Evolutionary conservation across 1,140 invertebrate species (phyloP), one percentile per base, ranked within the genome.

Genomic region (Harlomillsia oculata): DNA sequence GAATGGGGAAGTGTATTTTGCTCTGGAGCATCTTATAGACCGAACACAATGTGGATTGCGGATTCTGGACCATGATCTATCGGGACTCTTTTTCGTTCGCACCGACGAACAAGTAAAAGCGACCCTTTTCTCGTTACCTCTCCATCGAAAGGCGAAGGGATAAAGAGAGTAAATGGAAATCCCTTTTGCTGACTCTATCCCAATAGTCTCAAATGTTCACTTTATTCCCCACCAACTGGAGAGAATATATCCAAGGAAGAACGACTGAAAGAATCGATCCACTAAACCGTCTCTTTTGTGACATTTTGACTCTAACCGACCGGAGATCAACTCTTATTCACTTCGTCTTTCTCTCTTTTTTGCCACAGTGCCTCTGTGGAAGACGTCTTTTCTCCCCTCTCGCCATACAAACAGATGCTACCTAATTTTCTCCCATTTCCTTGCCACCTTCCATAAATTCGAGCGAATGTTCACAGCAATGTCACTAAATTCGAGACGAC

Each of bases 241-340:
- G 6, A n/a, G 16, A 14, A n/a, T n/a, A 25, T 29, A 25, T 29
- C 36, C 23, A 46, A 28, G 11, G 21, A 28, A 46, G 18, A 6
- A 30, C 18, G 14, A 51, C 18, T 23, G 34, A 30, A 29, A 30
- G 43, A 56, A 56, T 56, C 54, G 54, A 56, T 56, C 45, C 48
- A 36, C 28, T 58, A 40, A 56, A 58, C 39, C 56, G 39, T 58
- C 48, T 52, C 45, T 60, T 30, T 56, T 61, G 53, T 60, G 59
- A 61, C 59, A 57, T 61, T 61, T 56, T 61, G 54, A 55, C 59
- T 60, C 43, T 51, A 46, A 51, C 26, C 53, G 53, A 57, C 49
- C 53, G 53, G 49, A 60, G 59, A 61, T 61, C 53, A 61, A 53
- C 53, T 56, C 53, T 49, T 61, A 53, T 61, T 56, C 59, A 51